Evolutionary conservation across 1,140 invertebrate genomes (phyloP), one percentile per base, ranked within the genome.

Genomic region (Calliopsis andreniformis): DNA sequence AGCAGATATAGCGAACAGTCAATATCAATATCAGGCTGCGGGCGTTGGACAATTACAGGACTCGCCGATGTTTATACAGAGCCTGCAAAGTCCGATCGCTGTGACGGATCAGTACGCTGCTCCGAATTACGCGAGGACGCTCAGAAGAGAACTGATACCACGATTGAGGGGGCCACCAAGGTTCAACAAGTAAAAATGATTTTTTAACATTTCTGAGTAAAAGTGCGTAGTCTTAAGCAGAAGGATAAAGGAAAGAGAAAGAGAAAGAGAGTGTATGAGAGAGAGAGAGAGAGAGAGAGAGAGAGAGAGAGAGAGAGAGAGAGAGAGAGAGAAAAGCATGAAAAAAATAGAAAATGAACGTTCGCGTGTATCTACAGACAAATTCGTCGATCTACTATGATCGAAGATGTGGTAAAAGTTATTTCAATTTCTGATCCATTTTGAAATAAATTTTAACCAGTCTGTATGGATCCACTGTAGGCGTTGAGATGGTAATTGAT

Each of bases 391-490:
- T 63, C 25, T 78, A 56, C 42, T 53, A n/a, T 35, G 39, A 35
- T 25, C 20, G 16, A 49, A 45, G 78, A 88, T 87, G 69, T 82
- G 88, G 86, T 89, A 82, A 88, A 92, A 90, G 87, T 91, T 91
- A 91, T 91, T 92, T 91, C 90, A 91, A 91, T 88, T 88, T 82
- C 77, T 88, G 91, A 92, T 92, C 89, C 90, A 91, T 85, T 88
- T 91, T 91, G 89, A 92, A 91, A 91, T 91, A 90, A 89, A 86
- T 91, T 92, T 91, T 89, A 91, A 80, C 87, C 82, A 86, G 84
- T 85, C 83, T 86, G 14, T 32, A 55, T 43, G 53, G 30, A 56
- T 55, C 10, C 20, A 39, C 35, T 1, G 7, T 18, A 16, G n/a
- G 25, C 12, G 25, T 62, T 18, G 20, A 39, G 77, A 32, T 45